A percentile compares a stretch with the other conserved stretches of the same genome.
Evolutionary conservation across 2,113 vertebrate genomes (phyloP).

Genomic region (Ailuropoda melanoleuca): DNA sequence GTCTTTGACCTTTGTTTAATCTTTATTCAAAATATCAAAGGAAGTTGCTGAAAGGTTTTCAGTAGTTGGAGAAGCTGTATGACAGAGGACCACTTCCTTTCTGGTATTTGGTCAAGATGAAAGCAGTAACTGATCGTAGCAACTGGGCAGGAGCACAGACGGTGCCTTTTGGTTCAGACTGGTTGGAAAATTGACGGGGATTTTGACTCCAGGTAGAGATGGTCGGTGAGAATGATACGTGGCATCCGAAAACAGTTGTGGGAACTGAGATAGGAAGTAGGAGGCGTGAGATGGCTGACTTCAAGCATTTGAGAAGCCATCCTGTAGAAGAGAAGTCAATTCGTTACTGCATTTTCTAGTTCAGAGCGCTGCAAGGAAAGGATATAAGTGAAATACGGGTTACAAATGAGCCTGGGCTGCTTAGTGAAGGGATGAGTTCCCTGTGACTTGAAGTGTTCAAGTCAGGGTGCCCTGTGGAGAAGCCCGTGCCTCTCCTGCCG

Average conservation of each 20-base stretch:
- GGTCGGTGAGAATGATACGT: not conserved
- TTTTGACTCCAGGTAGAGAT: not conserved
- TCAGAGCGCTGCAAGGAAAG: not conserved
- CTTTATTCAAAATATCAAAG: not conserved
- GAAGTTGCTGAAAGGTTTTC: not conserved
- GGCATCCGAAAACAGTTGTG: not conserved
- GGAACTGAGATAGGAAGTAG: not conserved
- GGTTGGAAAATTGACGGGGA: not conserved
- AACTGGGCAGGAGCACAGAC: not conserved
- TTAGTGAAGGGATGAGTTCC: not conserved
- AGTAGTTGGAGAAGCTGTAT: not conserved
- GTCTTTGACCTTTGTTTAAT: not conserved
- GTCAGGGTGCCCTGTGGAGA: not conserved
- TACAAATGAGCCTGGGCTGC: not conserved
- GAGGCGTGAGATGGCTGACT: not conserved
- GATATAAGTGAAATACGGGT: not conserved
- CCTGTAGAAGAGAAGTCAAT: not conserved
- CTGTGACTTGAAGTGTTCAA: not conserved
- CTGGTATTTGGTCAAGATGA: not conserved
- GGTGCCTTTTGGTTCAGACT: not conserved
- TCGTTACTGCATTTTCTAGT: not conserved
- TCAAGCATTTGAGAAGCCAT: not conserved
- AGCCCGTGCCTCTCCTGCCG: accelerated
- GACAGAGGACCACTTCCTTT: not conserved
- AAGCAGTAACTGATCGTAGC: not conserved